phyloP scores from a whole-genome alignment of 1,140 invertebrate genomes.

The Bactericera cockerelli region DNA sequence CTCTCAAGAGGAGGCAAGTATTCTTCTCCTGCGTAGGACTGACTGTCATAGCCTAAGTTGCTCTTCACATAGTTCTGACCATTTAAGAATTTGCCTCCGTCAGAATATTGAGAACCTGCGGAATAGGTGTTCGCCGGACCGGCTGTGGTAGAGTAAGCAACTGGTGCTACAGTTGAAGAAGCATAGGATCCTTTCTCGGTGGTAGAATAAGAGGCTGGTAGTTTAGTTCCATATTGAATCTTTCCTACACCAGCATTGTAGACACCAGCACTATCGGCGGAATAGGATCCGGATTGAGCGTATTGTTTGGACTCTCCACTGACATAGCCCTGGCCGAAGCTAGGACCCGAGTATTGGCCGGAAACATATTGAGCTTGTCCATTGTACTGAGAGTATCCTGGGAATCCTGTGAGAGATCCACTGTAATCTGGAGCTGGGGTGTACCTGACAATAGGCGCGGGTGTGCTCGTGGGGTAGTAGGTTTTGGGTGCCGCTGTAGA shows the following conservation, averaged over 20 bases:
- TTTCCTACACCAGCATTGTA: conserved; percentile 24
- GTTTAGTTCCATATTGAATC: neutral
- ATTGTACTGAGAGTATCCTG: no score
- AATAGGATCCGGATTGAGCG: conserved; percentile 18
- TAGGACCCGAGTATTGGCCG: no score
- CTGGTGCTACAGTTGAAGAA: conserved; percentile 23
- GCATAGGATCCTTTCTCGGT: conserved; percentile 22
- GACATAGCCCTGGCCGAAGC: no score
- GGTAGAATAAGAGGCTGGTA: conserved; percentile 16
- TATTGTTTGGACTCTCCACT: no score
- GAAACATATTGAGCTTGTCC: no score
- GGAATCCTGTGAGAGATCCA: neutral
- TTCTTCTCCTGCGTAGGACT: neutral
- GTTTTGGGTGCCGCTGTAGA: conserved; percentile 8
- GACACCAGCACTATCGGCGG: conserved; percentile 25
- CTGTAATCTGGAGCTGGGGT: neutral
- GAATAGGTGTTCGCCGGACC: neutral
- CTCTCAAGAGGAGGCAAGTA: conserved; percentile 4
- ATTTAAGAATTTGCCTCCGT: neutral
- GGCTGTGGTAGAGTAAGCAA: conserved; percentile 26
- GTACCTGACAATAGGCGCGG: neutral
- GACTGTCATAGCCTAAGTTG: neutral
- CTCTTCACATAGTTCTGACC: neutral
- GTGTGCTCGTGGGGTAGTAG: neutral
- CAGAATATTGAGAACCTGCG: neutral